A percentile compares a stretch with the other conserved stretches of the same genome.
These are phyloP conservation scores for Muscidifurax raptorellus DNA, from an alignment of 1,140 invertebrate species.

Conservation along the genomic window DNA sequence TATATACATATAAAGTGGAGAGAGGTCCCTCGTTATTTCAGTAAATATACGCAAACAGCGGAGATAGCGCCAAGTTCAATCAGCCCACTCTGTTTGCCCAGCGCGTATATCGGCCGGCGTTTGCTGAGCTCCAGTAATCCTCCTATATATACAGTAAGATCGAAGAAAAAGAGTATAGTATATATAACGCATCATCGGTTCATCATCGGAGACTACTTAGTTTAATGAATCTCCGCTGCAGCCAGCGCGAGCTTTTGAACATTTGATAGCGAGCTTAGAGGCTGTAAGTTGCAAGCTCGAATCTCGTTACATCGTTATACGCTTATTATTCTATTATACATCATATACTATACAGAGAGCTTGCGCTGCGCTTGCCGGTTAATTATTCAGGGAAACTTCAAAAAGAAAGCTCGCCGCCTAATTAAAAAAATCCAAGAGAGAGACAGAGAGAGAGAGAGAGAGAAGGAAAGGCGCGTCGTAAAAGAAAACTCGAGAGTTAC, in stretches of 20 bases:
- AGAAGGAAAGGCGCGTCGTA: neutral
- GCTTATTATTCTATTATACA: no score
- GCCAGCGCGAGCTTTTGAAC: no score
- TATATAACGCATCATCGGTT: no score
- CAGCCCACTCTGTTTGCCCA: neutral
- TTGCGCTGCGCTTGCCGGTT: no score
- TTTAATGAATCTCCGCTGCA: no score
- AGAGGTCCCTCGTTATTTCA: neutral
- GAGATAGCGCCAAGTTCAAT: neutral
- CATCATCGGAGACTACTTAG: no score
- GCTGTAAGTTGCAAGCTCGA: no score
- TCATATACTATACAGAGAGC: no score
- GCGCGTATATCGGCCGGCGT: neutral
- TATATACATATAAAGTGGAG: neutral
- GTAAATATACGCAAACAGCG: neutral
- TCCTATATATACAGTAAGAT: no score
- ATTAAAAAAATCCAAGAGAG: neutral
- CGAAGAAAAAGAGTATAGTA: no score
- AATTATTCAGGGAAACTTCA: neutral
- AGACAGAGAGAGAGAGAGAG: neutral
- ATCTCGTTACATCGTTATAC: no score
- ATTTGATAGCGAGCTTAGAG: no score
- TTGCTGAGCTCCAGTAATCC: neutral
- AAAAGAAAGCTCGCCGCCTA: neutral
- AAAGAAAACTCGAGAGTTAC: neutral